These are phyloP conservation scores for Silurus glanis DNA, from an alignment of 2,113 vertebrate genomes.

Conservation along the genomic window DNA sequence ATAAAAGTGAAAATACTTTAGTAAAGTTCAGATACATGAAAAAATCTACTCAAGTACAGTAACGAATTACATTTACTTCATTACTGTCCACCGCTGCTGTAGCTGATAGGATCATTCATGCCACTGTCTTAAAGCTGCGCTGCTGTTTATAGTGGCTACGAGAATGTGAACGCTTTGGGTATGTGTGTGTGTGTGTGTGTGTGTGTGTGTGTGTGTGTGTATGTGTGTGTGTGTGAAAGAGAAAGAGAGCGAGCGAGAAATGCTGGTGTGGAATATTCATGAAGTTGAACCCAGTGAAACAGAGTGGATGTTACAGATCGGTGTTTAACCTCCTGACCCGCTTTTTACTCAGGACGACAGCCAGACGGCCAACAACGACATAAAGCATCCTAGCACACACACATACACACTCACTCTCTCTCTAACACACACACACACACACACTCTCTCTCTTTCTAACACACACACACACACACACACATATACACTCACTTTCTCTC, in stretches of 20 bases:
- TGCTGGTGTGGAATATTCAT: conserved; percentile 54
- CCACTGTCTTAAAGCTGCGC: neutral
- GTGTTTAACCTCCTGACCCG: conserved; percentile 29
- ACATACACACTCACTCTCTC: neutral
- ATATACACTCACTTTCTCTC: too few relatives aligned
- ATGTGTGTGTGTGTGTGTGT: neutral
- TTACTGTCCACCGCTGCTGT: neutral
- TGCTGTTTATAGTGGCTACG: neutral
- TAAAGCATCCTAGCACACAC: conserved; percentile 9
- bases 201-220: neutral
- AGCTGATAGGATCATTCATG: neutral
- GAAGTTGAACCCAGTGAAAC: conserved; percentile 32
- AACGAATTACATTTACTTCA: too few relatives aligned
- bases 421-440: neutral
- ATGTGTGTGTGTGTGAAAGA: neutral
- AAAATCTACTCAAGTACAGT: too few relatives aligned
- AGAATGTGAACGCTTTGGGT: neutral
- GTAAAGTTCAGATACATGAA: too few relatives aligned
- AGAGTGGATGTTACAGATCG: conserved; percentile 23
- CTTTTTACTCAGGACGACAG: conserved; percentile 25
- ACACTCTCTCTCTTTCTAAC: neutral
- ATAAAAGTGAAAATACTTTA: too few relatives aligned
- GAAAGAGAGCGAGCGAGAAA: neutral
- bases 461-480: neutral
- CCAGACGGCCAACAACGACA: conserved; percentile 11